These are phyloP conservation scores for Psettodes erumei DNA, from an alignment of 2,113 vertebrate species.

Conservation along the genomic window DNA sequence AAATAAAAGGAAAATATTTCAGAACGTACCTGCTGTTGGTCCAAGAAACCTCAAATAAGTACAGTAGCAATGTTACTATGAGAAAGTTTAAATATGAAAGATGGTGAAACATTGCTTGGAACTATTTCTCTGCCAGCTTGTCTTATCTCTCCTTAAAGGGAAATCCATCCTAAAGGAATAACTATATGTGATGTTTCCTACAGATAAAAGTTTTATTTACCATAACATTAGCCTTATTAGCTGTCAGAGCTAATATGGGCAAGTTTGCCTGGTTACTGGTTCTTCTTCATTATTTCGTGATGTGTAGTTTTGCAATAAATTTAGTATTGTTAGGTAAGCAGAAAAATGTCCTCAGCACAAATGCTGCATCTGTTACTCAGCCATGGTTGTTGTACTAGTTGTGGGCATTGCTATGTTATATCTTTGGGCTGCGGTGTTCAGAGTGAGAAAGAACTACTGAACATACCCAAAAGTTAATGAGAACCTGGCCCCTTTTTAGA, in stretches of 20 bases:
- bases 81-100: not conserved
- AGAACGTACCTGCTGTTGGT: conserved; percentile 63
- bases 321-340: not conserved
- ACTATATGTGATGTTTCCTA: not conserved
- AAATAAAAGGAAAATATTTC: not conserved
- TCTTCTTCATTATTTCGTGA: not conserved
- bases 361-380: not conserved
- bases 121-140: conserved; percentile 21
- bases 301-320: not conserved
- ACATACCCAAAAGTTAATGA: too few species aligned
- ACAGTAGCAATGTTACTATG: not conserved
- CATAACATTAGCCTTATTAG: not conserved
- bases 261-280: not conserved
- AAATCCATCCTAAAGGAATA: conserved; percentile 9
- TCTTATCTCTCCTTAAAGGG: not conserved
- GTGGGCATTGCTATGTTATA: not conserved
- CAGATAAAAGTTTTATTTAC: not conserved
- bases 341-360: not conserved
- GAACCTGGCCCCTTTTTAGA: not conserved
- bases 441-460: not conserved
- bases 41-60: conserved; percentile 21
- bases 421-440: not conserved
- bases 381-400: not conserved
- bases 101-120: not conserved
- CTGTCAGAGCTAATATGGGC: not conserved